A percentile compares a stretch with the other conserved stretches of the same genome.
These are phyloP conservation scores for Saturnia japonica DNA, from an alignment of 2,888 invertebrate species.

Conservation along the genomic window DNA sequence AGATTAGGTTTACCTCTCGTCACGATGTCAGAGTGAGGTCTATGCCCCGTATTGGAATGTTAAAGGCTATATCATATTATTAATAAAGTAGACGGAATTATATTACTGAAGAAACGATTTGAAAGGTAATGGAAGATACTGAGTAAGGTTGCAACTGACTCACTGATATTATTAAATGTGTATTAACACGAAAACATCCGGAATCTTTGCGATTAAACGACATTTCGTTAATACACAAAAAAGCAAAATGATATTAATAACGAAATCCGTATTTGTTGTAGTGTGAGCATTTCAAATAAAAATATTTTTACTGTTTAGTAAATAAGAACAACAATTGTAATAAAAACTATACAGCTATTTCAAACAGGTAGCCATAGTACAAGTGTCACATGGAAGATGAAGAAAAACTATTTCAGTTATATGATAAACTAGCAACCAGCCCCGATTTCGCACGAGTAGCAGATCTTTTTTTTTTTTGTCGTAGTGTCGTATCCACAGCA, in stretches of 20 bases:
- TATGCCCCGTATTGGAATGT: slow-evolving; percentile 13
- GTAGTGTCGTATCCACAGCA: no score
- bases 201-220: slow-evolving; percentile 1
- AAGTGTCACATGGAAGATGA: no score
- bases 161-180: slow-evolving; percentile 3
- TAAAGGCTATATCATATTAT: slow-evolving; percentile 10
- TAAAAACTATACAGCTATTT: no score
- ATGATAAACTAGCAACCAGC: no score
- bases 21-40: slow-evolving; percentile 11
- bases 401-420: no score
- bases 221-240: slow-evolving; percentile 7
- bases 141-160: slow-evolving; percentile 8
- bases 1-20: background rate
- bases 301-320: no score
- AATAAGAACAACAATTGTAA: no score
- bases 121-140: slow-evolving; percentile 10
- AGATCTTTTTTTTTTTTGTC: no score
- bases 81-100: slow-evolving; percentile 7
- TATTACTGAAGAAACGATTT: slow-evolving; percentile 11
- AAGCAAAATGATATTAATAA: background rate
- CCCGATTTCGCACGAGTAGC: no score
- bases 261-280: background rate
- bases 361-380: no score
- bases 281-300: no score
- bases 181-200: slow-evolving; percentile 8